phyloP scores from a whole-genome alignment of 2,797 vertebrate genomes.

The Toxotes lorentzi region DNA sequence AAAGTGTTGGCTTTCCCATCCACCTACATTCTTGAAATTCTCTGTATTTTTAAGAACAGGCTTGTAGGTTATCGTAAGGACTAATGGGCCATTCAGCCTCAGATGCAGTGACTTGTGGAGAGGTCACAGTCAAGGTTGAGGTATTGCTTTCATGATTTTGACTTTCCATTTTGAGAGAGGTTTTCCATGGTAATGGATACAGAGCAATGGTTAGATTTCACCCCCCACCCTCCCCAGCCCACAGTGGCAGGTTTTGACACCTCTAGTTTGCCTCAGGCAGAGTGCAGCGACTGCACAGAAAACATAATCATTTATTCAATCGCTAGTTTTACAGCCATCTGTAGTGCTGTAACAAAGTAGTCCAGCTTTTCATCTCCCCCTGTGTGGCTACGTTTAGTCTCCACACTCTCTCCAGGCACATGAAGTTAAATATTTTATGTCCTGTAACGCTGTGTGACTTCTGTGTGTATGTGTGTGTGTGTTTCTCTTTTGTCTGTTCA shows the following conservation, averaged over 20 bases:
- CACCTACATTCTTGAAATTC: not conserved
- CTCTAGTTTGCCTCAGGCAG: conserved; percentile 31
- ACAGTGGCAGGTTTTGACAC: conserved; percentile 43
- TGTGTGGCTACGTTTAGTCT: conserved; percentile 9
- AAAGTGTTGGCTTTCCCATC: not conserved
- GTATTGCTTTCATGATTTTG: conserved; percentile 2
- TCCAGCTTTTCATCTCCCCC: not conserved
- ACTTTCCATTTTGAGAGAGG: conserved; percentile 12
- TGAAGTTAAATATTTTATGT: conserved; percentile 49
- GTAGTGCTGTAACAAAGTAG: not conserved
- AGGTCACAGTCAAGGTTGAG: not conserved
- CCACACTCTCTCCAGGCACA: not conserved
- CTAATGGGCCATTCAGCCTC: not conserved
- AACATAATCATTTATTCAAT: conserved; percentile 59
- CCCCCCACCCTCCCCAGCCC: not conserved
- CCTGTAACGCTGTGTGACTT: conserved; percentile 1
- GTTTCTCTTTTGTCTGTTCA: not conserved
- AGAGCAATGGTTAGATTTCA: not conserved
- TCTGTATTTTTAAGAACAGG: not conserved
- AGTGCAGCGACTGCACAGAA: conserved; percentile 20
- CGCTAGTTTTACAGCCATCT: conserved; percentile 5
- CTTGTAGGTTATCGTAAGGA: not conserved
- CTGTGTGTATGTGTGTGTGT: not conserved
- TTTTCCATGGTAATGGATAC: conserved; percentile 14
- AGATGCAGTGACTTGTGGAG: conserved; percentile 1